These are phyloP conservation scores for Monochamus alternatus DNA, from an alignment of 2,888 invertebrate species.

Conservation along the genomic window DNA sequence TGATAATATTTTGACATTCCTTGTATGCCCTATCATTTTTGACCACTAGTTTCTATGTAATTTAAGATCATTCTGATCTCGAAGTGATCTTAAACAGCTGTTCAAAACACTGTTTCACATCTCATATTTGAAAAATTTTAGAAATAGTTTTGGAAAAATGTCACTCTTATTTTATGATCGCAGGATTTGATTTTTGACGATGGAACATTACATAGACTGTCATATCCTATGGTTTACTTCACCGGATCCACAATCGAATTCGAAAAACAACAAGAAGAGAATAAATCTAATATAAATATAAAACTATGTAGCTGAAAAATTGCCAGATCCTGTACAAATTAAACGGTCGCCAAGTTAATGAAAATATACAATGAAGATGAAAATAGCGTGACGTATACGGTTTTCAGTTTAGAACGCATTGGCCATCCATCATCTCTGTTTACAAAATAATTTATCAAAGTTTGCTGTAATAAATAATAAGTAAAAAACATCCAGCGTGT, in stretches of 20 bases:
- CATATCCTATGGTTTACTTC: no score
- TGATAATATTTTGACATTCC: no score
- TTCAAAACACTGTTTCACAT: no score
- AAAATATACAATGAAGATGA: slow-evolving; percentile 56
- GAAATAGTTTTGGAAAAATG: no score
- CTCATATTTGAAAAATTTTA: no score
- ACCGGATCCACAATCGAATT: not conserved
- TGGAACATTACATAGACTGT: no score
- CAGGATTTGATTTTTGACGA: no score
- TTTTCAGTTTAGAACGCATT: slow-evolving; percentile 52
- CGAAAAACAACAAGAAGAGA: slow-evolving; percentile 43
- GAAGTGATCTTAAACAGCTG: no score
- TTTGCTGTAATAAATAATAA: slow-evolving; percentile 53
- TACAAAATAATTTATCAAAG: slow-evolving; percentile 58
- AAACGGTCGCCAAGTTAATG: slow-evolving; percentile 54
- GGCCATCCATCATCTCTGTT: slow-evolving; percentile 56
- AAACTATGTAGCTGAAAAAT: slow-evolving; percentile 51
- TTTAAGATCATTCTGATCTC: no score
- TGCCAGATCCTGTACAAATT: slow-evolving; percentile 50
- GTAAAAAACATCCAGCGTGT: slow-evolving; percentile 44
- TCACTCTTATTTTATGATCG: no score
- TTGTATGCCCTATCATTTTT: no score
- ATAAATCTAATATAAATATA: slow-evolving; percentile 49
- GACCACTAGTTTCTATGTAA: no score
- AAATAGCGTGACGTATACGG: slow-evolving; percentile 56